phyloP scores from a whole-genome alignment of 2,888 invertebrate genomes.

The Standfussiana lucernea region DNA sequence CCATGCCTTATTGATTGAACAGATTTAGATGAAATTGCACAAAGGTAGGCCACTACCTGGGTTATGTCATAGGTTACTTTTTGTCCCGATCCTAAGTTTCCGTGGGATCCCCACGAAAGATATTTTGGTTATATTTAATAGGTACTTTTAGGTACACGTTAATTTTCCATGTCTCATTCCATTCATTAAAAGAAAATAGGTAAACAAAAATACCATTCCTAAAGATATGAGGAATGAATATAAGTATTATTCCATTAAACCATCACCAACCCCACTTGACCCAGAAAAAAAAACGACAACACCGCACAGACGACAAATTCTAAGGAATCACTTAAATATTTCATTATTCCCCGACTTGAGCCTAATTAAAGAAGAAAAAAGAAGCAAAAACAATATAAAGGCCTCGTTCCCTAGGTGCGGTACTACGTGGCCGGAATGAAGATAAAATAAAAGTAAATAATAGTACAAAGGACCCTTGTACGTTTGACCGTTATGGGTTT shows the following conservation, averaged over 20 bases:
- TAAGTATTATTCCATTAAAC: not conserved
- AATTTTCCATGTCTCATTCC: too few relatives aligned
- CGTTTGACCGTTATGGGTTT: constrained; percentile 54
- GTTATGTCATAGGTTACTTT: not conserved
- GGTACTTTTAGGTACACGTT: not conserved
- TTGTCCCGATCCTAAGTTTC: not conserved
- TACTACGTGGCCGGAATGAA: constrained; percentile 77
- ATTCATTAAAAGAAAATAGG: not conserved
- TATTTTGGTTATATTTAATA: not conserved
- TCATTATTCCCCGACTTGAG: constrained; percentile 73
- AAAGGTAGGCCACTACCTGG: not conserved
- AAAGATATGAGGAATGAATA: not conserved
- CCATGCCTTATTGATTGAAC: not conserved
- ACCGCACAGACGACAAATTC: constrained; percentile 49
- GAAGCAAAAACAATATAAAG: constrained; percentile 78
- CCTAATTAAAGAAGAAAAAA: constrained; percentile 81
- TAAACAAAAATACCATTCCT: not conserved
- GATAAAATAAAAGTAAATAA: constrained; percentile 70
- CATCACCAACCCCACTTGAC: not conserved
- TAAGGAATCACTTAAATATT: constrained; percentile 71
- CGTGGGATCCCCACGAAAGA: not conserved
- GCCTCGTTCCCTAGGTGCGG: constrained; percentile 73
- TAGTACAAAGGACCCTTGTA: constrained; percentile 57
- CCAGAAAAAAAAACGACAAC: constrained; percentile 19
- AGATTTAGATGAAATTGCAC: not conserved